Base-by-base conservation (phyloP, 2,113 vertebrate genomes). In the Chloropsis hardwickii region DNA sequence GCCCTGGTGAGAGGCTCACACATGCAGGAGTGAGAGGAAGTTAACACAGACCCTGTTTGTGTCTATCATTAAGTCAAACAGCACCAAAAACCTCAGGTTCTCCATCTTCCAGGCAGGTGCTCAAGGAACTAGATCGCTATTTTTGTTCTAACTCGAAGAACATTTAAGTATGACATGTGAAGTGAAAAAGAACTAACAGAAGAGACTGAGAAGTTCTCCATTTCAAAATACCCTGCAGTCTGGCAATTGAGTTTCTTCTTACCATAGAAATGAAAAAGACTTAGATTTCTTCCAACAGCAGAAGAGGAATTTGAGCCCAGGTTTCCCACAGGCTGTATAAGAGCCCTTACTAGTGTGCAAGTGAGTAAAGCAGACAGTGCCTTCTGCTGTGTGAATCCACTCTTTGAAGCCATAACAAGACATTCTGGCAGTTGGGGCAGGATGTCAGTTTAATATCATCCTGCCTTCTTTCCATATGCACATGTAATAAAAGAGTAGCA, bases 341-440 rank as follows among this genome's bases (percentile, higher is more conserved):
- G 67, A 96, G 86, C 86, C 91, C 94, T 97, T 66, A 92, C 88
- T 90, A 95, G 86, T 78, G 80, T 77, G 95, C 92, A 86, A 97
- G 81, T 73, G 82, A 95, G 56, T 94, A 92, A 96, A 97, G 94
- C 96, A 97, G 96, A 97, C 96, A 97, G 94, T 93, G 88, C 96
- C 96, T 97, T 97, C 92, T 97, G 96, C 95, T 97, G 94, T 97
- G 96, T 95, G 96, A 97, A 97, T 95, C 92, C 88, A 94, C 86
- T 82, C 76, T 96, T 93, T 90, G 91, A 95, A 96, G 80, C 80
- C 94, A 81, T 95, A 96, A 94, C 90, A 97, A 96, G 96, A 94
- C 88, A 95, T 97, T 92, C 92, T 97, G 96, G 92, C 96, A 97
- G 96, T 86, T 95, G 86, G 94, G 96, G 96, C 94, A 96, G 94